Conservation (phyloP, 2,888 invertebrate species). For the Cheilosia vulpina region DNA sequence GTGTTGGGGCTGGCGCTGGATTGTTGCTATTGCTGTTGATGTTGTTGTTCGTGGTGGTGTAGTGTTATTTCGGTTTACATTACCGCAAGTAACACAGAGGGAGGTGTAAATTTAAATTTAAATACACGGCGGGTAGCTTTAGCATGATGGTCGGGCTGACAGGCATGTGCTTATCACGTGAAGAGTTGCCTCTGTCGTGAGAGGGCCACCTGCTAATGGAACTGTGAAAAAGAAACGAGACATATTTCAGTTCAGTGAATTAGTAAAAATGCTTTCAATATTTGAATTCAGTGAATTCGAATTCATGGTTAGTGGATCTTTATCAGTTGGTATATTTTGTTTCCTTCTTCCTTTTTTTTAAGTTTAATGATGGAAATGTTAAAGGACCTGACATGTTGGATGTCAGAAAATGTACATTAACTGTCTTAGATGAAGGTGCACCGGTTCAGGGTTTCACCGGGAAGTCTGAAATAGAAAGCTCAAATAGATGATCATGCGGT, state of each 20-base stretch:
- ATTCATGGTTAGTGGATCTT: slow-evolving; percentile 1
- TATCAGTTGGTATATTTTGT: background rate
- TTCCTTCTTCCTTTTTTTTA: too few relatives aligned
- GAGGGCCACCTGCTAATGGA: slow-evolving; percentile 5
- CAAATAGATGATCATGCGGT: too few relatives aligned
- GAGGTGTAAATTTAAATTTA: background rate
- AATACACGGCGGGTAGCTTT: background rate
- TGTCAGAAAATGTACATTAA: too few relatives aligned
- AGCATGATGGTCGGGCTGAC: too few relatives aligned
- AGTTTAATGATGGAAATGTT: too few relatives aligned
- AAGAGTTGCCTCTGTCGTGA: background rate
- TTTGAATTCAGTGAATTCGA: background rate
- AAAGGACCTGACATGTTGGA: too few relatives aligned
- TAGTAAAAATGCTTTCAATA: background rate
- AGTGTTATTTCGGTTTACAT: background rate
- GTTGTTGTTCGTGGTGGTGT: background rate
- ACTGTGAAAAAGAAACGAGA: background rate
- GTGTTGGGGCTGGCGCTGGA: background rate
- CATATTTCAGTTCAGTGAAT: slow-evolving; percentile 13
- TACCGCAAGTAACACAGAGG: background rate
- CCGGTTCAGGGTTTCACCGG: too few relatives aligned
- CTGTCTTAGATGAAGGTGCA: too few relatives aligned
- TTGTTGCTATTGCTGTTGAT: background rate
- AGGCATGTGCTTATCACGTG: slow-evolving; percentile 1
- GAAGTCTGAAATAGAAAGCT: too few relatives aligned